These are phyloP conservation scores for Serinus canaria DNA, from an alignment of 2,113 vertebrate genomes.

Conservation along the genomic window DNA sequence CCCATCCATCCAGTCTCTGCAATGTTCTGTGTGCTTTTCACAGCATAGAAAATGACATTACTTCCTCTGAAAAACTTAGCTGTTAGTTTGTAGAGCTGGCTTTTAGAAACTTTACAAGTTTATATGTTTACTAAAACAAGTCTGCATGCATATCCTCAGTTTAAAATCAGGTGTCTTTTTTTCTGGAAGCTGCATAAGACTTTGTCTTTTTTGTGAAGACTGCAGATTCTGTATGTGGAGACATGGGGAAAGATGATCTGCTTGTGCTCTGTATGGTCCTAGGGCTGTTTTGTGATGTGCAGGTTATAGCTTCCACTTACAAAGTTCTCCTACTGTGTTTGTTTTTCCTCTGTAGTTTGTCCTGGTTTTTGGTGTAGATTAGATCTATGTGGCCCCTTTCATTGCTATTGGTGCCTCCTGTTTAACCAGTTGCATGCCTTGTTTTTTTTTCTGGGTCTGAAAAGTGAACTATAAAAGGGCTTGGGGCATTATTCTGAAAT, in stretches of 20 bases:
- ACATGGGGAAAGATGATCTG: accelerated
- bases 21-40: background rate
- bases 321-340: background rate
- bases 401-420: background rate
- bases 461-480: background rate
- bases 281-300: background rate
- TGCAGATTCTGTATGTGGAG: background rate
- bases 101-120: background rate
- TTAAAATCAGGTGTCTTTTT: background rate
- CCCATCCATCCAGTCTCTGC: background rate
- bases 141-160: background rate
- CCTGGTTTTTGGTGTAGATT: background rate
- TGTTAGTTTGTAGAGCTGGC: background rate
- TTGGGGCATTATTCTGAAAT: background rate
- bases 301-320: background rate
- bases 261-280: background rate
- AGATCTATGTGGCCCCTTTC: background rate
- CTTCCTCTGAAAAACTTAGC: background rate
- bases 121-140: background rate
- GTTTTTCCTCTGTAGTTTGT: background rate
- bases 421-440: background rate
- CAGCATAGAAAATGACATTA: background rate
- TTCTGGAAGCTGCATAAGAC: background rate
- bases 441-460: background rate
- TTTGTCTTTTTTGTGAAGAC: background rate